Conservation (phyloP, 2,113 vertebrate genomes). For the Lanius ludovicianus region DNA sequence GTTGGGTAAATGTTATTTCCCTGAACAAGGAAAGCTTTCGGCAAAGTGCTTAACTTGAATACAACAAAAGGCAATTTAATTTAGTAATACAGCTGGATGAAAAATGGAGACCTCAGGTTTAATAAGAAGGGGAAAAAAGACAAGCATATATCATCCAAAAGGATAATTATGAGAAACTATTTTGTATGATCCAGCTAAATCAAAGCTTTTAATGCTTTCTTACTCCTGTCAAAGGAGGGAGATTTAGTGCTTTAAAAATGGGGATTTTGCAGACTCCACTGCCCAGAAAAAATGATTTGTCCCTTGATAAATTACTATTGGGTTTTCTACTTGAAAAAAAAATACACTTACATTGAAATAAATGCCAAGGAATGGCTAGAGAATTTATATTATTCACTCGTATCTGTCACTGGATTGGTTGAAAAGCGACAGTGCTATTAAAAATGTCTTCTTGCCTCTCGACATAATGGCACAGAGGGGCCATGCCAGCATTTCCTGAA, state of each 20-base stretch:
- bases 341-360: conserved; percentile 83
- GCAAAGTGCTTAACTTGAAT: conserved; percentile 80
- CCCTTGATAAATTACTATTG: conserved; percentile 84
- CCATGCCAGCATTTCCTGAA: neutral
- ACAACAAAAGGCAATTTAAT: conserved; percentile 86
- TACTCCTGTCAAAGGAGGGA: conserved; percentile 82
- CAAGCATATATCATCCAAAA: conserved; percentile 84
- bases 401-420: conserved; percentile 75
- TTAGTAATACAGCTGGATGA: conserved; percentile 83
- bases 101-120: conserved; percentile 84
- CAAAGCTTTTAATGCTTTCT: conserved; percentile 87
- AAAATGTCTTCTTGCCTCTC: conserved; percentile 68
- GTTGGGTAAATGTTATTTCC: conserved; percentile 78
- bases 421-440: conserved; percentile 74
- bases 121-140: conserved; percentile 81
- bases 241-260: conserved; percentile 85
- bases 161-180: conserved; percentile 88
- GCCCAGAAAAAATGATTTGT: conserved; percentile 86
- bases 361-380: conserved; percentile 81
- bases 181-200: conserved; percentile 86
- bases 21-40: conserved; percentile 75
- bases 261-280: conserved; percentile 85
- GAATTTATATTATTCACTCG: conserved; percentile 79
- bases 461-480: conserved; percentile 55
- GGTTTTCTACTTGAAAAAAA: conserved; percentile 80